A percentile compares a stretch with the other conserved stretches of the same genome.
These are phyloP conservation scores for Mustela lutreola DNA, from an alignment of 2,113 vertebrate species.

Conservation along the genomic window DNA sequence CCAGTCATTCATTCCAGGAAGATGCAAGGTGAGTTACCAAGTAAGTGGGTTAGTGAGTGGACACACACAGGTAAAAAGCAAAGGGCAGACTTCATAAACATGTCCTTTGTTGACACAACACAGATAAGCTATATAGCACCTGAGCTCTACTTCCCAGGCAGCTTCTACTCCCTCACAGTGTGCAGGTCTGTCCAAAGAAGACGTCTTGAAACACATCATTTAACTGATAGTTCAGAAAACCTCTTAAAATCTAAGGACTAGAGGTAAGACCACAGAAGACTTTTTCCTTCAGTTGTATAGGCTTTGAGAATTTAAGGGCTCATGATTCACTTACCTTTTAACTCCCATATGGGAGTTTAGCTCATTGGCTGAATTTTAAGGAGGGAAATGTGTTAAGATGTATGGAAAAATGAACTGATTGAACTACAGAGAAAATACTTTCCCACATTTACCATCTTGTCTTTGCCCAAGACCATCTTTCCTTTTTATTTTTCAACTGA, in stretches of 20 bases:
- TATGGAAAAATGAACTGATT: neutral
- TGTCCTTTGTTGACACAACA: neutral
- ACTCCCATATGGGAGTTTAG: neutral
- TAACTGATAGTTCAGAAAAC: neutral
- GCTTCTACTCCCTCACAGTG: neutral
- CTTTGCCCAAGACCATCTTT: conserved; percentile 51
- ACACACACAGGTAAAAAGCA: neutral
- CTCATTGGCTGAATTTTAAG: neutral
- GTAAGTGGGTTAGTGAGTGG: neutral
- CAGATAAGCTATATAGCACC: neutral
- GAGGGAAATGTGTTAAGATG: neutral
- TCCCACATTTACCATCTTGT: conserved; percentile 38
- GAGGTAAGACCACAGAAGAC: neutral
- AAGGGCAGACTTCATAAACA: neutral
- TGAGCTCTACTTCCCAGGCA: neutral
- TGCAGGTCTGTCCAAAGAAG: neutral
- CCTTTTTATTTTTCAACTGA: conserved; percentile 59
- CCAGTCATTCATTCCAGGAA: neutral
- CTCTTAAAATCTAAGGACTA: conserved; percentile 13
- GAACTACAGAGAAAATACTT: conserved; percentile 49
- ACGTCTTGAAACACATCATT: neutral
- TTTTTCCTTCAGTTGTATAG: neutral
- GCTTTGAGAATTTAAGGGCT: neutral
- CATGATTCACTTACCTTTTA: conserved; percentile 33
- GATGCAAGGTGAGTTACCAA: neutral